These are phyloP conservation scores for Diadumene lineata DNA, from an alignment of 92 coral and sea anemone genomes.

Conservation along the genomic window DNA sequence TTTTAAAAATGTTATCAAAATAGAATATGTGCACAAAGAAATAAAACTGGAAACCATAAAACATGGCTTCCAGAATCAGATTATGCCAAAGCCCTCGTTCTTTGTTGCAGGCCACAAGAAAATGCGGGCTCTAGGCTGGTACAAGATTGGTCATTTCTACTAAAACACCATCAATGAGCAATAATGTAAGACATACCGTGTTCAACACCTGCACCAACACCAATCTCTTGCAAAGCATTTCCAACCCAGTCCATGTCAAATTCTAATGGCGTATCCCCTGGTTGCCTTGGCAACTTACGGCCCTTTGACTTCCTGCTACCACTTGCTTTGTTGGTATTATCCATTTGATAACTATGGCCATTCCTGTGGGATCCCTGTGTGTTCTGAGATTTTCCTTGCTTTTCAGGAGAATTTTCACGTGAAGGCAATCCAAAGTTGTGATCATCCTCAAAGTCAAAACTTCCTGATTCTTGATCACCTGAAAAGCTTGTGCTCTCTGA, in stretches of 20 bases:
- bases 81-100: no score
- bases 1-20: no score
- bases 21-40: no score
- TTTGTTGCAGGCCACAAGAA: no score
- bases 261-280: slow-evolving; percentile 69
- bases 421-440: slow-evolving; percentile 16
- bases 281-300: neutral
- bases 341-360: slow-evolving; percentile 1
- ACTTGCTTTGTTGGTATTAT: neutral
- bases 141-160: no score
- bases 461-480: slow-evolving; percentile 16
- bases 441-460: slow-evolving; percentile 23
- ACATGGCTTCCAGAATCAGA: no score
- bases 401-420: neutral
- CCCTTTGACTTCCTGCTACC: slow-evolving; percentile 4
- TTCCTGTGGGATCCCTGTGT: neutral
- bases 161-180: neutral
- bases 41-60: no score
- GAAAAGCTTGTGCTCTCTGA: slow-evolving; percentile 5
- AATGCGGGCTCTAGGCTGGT: no score
- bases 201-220: neutral
- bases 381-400: neutral
- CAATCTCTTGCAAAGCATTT: slow-evolving; percentile 32
- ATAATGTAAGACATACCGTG: slow-evolving; percentile 8
- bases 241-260: slow-evolving; percentile 88